Evolutionary conservation across 1,140 invertebrate species (phyloP).

Genomic region (Drosophila pandora): DNA sequence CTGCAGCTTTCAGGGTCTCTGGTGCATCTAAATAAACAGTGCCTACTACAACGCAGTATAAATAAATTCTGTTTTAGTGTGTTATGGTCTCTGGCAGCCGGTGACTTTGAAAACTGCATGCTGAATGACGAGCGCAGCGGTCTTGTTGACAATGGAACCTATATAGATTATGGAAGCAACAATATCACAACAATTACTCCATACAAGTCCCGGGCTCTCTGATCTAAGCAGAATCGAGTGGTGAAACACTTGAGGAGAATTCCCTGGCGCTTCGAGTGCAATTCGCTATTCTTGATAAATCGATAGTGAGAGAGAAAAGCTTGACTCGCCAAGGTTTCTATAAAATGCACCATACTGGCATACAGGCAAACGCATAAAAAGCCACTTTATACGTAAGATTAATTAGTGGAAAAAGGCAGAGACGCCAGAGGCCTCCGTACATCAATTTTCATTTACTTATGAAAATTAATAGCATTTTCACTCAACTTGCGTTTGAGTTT

Average conservation of each 20-base stretch:
- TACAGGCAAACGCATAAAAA: background rate
- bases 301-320: constrained; percentile 17
- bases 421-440: constrained; percentile 5
- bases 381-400: background rate
- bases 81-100: constrained; percentile 31
- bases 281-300: background rate
- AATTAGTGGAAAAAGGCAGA: background rate
- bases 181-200: constrained; percentile 29
- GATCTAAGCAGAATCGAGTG: constrained; percentile 25
- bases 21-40: constrained; percentile 71
- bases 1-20: constrained; percentile 63
- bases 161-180: constrained; percentile 33
- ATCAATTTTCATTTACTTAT: constrained; percentile 68
- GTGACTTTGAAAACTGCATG: constrained; percentile 32
- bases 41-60: constrained; percentile 29
- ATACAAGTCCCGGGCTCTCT: background rate
- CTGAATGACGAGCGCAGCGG: constrained; percentile 4
- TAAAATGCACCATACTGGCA: background rate
- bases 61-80: constrained; percentile 40
- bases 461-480: constrained; percentile 66
- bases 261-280: constrained; percentile 20
- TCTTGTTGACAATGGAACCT: constrained; percentile 39
- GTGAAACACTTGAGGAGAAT: constrained; percentile 25
- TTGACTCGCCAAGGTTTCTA: constrained; percentile 17
- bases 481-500: constrained; percentile 51